These are phyloP conservation scores for Philaethria dido DNA, from an alignment of 2,888 invertebrate species.

Conservation along the genomic window DNA sequence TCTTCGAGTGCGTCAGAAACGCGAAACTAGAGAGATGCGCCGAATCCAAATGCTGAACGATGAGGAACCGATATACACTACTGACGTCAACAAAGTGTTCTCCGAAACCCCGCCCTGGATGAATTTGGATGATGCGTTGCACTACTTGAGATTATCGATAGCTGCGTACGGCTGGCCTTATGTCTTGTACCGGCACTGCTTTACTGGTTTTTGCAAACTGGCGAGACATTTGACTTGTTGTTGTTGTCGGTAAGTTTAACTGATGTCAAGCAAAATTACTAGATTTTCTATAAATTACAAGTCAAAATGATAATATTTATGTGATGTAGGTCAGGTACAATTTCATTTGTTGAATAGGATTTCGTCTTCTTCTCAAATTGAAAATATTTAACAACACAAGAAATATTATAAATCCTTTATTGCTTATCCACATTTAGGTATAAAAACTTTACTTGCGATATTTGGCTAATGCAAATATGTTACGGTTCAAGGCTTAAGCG, in stretches of 20 bases:
- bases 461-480: slow-evolving; percentile 2
- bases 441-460: slow-evolving; percentile 1
- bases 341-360: too few species aligned
- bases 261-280: too few species aligned
- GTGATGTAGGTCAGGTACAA: too few species aligned
- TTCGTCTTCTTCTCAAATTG: too few species aligned
- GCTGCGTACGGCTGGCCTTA: slow-evolving; percentile 96
- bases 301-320: too few species aligned
- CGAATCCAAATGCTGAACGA: slow-evolving; percentile 86
- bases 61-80: slow-evolving; percentile 87
- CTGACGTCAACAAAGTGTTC: slow-evolving; percentile 85
- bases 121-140: slow-evolving; percentile 89
- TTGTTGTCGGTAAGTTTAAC: slow-evolving; percentile 85
- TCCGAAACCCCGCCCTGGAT: slow-evolving; percentile 90
- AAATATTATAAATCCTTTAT: background rate
- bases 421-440: background rate
- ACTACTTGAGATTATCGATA: slow-evolving; percentile 91
- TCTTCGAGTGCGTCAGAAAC: slow-evolving; percentile 89
- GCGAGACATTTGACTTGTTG: slow-evolving; percentile 88
- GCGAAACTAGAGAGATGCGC: slow-evolving; percentile 88
- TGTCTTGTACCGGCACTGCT: slow-evolving; percentile 90
- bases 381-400: background rate
- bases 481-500: slow-evolving; percentile 6
- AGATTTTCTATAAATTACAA: too few species aligned
- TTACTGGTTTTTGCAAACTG: slow-evolving; percentile 89